A percentile compares a stretch with the other conserved stretches of the same genome.
Conservation (phyloP, 2,888 invertebrate genomes). For the Blastobasis adustella region DNA sequence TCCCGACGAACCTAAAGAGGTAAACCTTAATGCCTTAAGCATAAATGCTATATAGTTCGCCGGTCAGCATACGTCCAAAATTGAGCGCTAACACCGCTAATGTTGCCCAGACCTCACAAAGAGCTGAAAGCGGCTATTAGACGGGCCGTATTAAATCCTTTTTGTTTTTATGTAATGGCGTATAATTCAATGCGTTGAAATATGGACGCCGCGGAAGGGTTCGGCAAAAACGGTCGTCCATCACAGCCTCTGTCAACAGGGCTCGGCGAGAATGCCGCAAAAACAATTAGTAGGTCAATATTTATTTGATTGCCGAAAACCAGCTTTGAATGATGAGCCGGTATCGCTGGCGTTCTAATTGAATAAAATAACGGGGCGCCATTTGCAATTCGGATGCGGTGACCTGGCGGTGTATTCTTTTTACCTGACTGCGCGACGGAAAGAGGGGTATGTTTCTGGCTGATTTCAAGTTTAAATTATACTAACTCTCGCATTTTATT, state of each 20-base stretch:
- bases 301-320: slow-evolving; percentile 62
- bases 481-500: too few relatives aligned
- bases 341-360: slow-evolving; percentile 19
- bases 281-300: slow-evolving; percentile 72
- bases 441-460: too few relatives aligned
- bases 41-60: too few relatives aligned
- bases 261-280: slow-evolving; percentile 60
- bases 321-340: slow-evolving; percentile 43
- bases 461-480: too few relatives aligned
- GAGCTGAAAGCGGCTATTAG: background rate
- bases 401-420: too few relatives aligned
- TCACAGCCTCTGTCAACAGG: slow-evolving; percentile 65
- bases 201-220: slow-evolving; percentile 43
- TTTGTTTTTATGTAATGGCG: slow-evolving; percentile 14
- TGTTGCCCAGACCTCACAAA: too few relatives aligned
- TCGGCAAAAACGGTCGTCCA: slow-evolving; percentile 61
- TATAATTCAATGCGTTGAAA: slow-evolving; percentile 29
- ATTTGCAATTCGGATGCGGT: too few relatives aligned
- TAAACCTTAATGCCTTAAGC: too few relatives aligned
- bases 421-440: too few relatives aligned
- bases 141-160: slow-evolving; percentile 6
- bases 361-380: slow-evolving; percentile 10
- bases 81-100: too few relatives aligned
- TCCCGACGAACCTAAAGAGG: too few relatives aligned
- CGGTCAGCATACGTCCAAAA: too few relatives aligned